phyloP scores from a whole-genome alignment of 2,797 vertebrate genomes.

The Pseudotriccus pelzelni region DNA sequence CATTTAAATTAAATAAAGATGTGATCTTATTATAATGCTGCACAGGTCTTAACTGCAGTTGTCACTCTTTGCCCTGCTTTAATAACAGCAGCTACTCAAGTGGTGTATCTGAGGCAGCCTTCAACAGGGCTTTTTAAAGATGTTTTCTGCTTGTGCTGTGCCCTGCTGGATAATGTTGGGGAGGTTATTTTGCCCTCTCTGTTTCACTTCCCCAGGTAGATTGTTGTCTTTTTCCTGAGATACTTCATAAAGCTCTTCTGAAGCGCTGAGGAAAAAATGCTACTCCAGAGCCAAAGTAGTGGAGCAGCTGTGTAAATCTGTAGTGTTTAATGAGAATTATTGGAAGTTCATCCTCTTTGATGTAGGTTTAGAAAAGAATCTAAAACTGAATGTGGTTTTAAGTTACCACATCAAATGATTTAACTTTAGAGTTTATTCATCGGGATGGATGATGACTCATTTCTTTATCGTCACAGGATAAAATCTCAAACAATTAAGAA shows the following conservation, averaged over 20 bases:
- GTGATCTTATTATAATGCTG: rapidly evolving
- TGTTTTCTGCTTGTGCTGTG: neutral
- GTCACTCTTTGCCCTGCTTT: neutral
- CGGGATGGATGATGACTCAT: conserved; percentile 47
- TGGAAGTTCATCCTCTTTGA: conserved; percentile 43
- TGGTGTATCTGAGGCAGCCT: neutral
- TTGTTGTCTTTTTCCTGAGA: neutral
- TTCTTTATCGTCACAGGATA: conserved; percentile 5
- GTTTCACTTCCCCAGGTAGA: neutral
- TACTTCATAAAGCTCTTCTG: neutral
- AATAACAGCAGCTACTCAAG: rapidly evolving
- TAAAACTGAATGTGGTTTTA: conserved; percentile 53
- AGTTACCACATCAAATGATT: conserved; percentile 59
- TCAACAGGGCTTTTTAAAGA: neutral
- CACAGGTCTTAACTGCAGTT: no score
- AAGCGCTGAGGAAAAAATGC: neutral
- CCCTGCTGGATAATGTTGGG: neutral
- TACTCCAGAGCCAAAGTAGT: neutral
- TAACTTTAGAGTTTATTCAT: neutral
- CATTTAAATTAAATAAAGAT: neutral
- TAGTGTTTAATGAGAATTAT: neutral
- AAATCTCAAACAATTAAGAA: neutral
- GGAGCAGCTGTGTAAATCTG: neutral
- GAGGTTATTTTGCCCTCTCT: neutral
- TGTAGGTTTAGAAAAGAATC: conserved; percentile 26